phyloP scores from a whole-genome alignment of 2,888 invertebrate species.

The Pelosia muscerda region DNA sequence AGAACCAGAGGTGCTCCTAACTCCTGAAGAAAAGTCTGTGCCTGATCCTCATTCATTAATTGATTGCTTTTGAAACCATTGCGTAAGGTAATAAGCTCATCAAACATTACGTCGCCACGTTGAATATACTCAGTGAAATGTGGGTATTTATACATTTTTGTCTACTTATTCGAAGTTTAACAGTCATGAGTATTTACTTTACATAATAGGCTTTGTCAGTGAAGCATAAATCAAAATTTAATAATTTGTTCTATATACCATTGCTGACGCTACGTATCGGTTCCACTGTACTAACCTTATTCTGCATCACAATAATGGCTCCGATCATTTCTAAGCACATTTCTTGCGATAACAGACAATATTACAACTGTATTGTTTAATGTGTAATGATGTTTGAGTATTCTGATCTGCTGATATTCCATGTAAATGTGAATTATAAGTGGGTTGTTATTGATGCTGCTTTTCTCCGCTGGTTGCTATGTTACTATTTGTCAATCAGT shows the following conservation, averaged over 20 bases:
- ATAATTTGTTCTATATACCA: constrained; percentile 58
- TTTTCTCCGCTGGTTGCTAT: neutral
- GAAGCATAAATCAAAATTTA: neutral
- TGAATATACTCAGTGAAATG: neutral
- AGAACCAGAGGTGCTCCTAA: neutral
- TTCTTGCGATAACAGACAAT: constrained; percentile 66
- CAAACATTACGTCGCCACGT: neutral
- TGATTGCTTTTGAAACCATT: neutral
- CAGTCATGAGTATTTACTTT: neutral
- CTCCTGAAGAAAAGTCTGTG: neutral
- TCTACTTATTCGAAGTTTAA: neutral
- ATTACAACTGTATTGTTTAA: constrained; percentile 54
- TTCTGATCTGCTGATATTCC: constrained; percentile 44
- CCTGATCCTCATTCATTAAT: neutral
- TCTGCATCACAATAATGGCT: constrained; percentile 82
- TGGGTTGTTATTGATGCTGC: constrained; percentile 4
- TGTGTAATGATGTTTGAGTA: constrained; percentile 49
- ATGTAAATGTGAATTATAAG: constrained; percentile 33
- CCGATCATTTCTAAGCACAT: constrained; percentile 77
- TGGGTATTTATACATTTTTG: neutral
- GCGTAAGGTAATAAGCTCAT: too few relatives aligned
- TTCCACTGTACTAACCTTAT: constrained; percentile 80
- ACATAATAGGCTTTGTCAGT: neutral
- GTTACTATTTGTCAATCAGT: neutral
- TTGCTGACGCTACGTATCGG: constrained; percentile 75